Evolutionary conservation across 1,140 invertebrate species (phyloP), one percentile per base, ranked within the genome.

Genomic region (Lordiphosa mommai): DNA sequence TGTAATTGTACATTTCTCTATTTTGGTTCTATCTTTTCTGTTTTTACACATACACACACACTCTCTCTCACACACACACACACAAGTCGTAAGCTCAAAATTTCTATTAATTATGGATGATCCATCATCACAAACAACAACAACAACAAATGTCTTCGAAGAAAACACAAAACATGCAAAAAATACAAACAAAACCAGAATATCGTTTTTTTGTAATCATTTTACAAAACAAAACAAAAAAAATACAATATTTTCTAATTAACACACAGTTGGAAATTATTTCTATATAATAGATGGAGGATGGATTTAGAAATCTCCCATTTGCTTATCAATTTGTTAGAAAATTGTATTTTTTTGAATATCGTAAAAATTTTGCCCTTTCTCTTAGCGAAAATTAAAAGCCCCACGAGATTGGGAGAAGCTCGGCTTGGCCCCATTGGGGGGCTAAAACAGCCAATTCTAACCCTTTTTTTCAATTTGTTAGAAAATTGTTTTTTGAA

Each of bases 201-300:
- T 37, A 41, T 20, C 23, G 40, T 46, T 73, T 66, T 82, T 82
- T 84, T 82, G 70, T 77, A 82, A 82, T 84, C 77, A 72, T 47
- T 82, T 84, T 84, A 82, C 77, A 77, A 72, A 49, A 38, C 32
- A 37, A 37, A 37, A 60, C n/a, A 48, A 46, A 27, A 68, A 55
- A 82, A 84, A 82, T 72, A 82, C 46, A 84, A 84, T 72, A 77
- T 76, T 84, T 82, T 82, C 49, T 53, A 80, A 71, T 61, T 52
- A 60, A 67, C n/a, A 47, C 36, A 17, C 20, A 33, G 30, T 4
- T 17, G 16, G 14, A 23, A 36, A 13, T 7, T 2, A 38, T 16
- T 17, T 60, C 20, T 27, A 27, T 27, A 6, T 6, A 7, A 7
- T 27, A 27, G 6, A 27, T 27, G 23, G 20, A 23, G 20, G 20